A percentile compares a stretch with the other conserved stretches of the same genome.
Conservation (phyloP, 2,113 vertebrate species). For the Apus apus region DNA sequence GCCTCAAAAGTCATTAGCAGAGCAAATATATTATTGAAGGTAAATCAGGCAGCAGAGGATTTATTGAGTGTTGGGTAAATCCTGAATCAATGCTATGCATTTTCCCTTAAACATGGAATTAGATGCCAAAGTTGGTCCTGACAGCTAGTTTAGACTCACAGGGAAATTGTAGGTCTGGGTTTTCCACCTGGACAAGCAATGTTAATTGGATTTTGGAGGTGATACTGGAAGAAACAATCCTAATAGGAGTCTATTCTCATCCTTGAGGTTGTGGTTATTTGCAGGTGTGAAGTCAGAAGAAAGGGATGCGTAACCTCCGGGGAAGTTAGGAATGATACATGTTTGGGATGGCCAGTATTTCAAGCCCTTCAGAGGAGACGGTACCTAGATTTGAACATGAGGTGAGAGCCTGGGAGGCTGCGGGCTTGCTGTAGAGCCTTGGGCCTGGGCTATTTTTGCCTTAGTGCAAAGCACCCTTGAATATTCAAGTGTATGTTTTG, state of each 20-base stretch:
- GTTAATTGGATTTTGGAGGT: neutral
- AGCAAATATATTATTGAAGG: neutral
- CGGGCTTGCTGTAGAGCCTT: neutral
- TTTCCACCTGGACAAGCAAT: neutral
- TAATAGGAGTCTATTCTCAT: neutral
- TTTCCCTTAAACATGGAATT: neutral
- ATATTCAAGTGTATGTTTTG: neutral
- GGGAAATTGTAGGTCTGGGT: neutral
- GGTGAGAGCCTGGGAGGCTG: neutral
- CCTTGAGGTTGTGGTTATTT: neutral
- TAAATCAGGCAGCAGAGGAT: neutral
- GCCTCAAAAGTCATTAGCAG: neutral
- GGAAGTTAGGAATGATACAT: neutral
- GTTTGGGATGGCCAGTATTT: neutral
- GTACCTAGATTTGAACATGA: neutral
- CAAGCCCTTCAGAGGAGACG: neutral
- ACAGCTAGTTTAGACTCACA: neutral
- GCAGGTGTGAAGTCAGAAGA: neutral
- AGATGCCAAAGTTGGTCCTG: neutral
- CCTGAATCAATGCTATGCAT: neutral
- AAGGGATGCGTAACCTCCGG: neutral
- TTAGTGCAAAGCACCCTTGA: neutral
- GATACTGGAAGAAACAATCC: neutral
- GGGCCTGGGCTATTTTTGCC: neutral
- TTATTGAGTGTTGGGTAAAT: slow-evolving; percentile 9